Evolutionary conservation across 2,797 vertebrate genomes (phyloP).

Genomic region (Ptychobarbus kaznakovi): DNA sequence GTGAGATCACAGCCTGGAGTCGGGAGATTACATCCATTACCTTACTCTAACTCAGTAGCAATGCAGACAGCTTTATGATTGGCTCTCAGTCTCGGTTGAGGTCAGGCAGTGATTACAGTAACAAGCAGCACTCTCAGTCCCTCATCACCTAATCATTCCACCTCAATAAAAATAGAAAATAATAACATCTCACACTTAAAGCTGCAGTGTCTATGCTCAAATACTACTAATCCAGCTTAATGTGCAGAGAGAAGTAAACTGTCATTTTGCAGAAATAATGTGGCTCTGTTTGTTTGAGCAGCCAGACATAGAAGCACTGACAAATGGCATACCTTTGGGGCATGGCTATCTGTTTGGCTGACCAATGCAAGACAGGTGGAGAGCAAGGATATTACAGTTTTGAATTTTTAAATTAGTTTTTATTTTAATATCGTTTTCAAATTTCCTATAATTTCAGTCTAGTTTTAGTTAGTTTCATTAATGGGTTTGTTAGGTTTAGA

Average conservation of each 20-base stretch:
- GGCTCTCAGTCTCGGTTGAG: slow-evolving; percentile 14
- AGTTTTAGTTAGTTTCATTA: too few relatives aligned
- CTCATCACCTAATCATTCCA: background rate
- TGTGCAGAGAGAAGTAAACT: background rate
- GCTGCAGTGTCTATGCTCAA: background rate
- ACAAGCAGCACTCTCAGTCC: slow-evolving; percentile 14
- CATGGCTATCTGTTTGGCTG: background rate
- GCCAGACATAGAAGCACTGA: background rate
- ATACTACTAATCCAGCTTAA: background rate
- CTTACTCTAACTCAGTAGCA: background rate
- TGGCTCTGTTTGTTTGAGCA: background rate
- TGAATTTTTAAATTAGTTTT: too few relatives aligned
- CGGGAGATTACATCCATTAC: slow-evolving; percentile 10
- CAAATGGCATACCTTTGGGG: background rate
- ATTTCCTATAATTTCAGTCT: too few relatives aligned
- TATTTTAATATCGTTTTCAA: too few relatives aligned
- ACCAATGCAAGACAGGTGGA: background rate
- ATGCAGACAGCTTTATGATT: background rate
- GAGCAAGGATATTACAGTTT: too few relatives aligned
- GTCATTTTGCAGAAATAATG: background rate
- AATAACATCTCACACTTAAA: background rate
- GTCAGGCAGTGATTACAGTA: slow-evolving; percentile 25
- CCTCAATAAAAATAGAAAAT: background rate
- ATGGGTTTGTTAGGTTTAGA: too few relatives aligned
- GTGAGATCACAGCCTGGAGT: slow-evolving; percentile 24